These are phyloP conservation scores for Alethe castanea DNA, from an alignment of 2,113 vertebrate species.

Conservation along the genomic window DNA sequence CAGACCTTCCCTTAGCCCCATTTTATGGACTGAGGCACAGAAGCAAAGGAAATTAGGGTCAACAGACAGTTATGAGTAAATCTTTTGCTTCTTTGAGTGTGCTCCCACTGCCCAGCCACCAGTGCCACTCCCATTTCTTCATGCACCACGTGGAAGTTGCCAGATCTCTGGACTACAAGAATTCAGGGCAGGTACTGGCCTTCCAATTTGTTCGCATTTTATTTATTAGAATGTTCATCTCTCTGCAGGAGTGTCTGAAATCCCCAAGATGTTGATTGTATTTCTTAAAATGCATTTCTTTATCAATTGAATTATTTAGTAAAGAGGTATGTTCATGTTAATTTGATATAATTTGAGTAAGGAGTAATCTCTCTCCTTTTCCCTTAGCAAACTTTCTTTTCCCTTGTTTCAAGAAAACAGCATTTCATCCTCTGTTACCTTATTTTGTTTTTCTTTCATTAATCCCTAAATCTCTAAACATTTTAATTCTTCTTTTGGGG, in stretches of 20 bases:
- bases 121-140: neutral
- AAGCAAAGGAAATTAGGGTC: neutral
- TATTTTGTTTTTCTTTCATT: constrained; percentile 18
- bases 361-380: neutral
- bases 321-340: constrained; percentile 25
- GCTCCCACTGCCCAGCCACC: rapidly evolving
- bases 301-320: constrained; percentile 47
- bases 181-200: neutral
- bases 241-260: neutral
- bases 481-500: neutral
- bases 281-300: constrained; percentile 13
- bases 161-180: neutral
- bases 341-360: constrained; percentile 32
- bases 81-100: neutral
- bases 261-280: neutral
- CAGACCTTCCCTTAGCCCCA: neutral
- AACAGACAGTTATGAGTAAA: neutral
- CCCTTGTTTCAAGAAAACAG: neutral
- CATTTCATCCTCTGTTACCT: neutral
- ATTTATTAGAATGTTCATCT: neutral
- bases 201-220: neutral
- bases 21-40: neutral
- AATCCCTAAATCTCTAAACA: neutral
- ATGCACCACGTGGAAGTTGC: neutral
- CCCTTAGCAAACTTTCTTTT: neutral